A percentile compares a stretch with the other conserved stretches of the same genome.
Conservation (phyloP, 2,113 vertebrate species). For the Dryoscopus gambensis region DNA sequence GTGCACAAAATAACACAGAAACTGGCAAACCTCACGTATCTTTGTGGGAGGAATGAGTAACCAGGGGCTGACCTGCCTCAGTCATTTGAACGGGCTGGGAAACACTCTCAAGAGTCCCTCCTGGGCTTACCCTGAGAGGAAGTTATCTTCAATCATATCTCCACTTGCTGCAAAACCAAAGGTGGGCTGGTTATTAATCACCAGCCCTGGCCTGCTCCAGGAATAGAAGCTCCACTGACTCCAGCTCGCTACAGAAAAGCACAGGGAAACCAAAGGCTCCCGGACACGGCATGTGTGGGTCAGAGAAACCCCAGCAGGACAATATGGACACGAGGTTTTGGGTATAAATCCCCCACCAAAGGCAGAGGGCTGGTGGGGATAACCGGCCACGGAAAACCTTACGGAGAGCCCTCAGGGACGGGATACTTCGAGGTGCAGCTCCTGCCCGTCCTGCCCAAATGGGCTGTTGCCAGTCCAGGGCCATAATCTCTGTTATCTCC, state of each 20-base stretch:
- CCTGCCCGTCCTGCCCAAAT: not conserved
- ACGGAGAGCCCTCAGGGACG: not conserved
- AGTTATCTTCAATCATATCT: not conserved
- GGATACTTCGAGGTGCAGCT: not conserved
- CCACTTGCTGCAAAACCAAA: not conserved
- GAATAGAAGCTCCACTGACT: not conserved
- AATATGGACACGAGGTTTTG: rapidly evolving
- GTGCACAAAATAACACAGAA: not conserved
- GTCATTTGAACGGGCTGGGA: not conserved
- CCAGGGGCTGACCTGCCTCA: not conserved
- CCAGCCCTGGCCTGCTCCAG: not conserved
- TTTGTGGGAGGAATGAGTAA: not conserved
- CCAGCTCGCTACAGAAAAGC: not conserved
- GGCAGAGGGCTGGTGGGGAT: not conserved
- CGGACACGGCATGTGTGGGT: rapidly evolving
- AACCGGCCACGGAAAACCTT: rapidly evolving
- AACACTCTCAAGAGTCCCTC: not conserved
- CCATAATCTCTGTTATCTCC: not conserved
- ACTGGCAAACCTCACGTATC: not conserved
- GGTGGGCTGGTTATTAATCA: not conserved
- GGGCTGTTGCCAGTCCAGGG: not conserved
- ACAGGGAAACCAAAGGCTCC: not conserved
- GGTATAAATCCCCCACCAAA: not conserved
- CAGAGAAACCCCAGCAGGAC: not conserved
- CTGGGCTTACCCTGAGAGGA: not conserved